Percentiles rank a stretch among this genome's conserved stretches.
These are phyloP conservation scores for Thymallus thymallus DNA, from an alignment of 2,113 vertebrate species.

Conservation along the genomic window DNA sequence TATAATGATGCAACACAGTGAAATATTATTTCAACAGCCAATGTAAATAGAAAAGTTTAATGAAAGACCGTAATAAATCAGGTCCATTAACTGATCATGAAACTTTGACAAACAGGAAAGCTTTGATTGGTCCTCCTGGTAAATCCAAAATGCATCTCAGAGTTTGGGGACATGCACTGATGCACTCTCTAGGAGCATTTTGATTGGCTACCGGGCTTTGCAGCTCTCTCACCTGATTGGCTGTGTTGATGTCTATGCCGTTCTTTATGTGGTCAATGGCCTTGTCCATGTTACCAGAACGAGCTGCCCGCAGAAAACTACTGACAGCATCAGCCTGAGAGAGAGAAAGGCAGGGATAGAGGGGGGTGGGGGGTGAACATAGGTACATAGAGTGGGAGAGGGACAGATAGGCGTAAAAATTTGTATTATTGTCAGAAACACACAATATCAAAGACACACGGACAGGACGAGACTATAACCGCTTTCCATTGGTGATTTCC, in stretches of 20 bases:
- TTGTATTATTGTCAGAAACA: slow-evolving; percentile 45
- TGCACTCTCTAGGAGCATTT: too few relatives aligned
- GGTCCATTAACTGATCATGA: background rate
- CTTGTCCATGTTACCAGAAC: slow-evolving; percentile 97
- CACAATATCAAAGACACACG: background rate
- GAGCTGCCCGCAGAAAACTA: slow-evolving; percentile 94
- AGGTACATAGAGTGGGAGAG: slow-evolving; percentile 23
- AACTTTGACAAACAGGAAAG: background rate
- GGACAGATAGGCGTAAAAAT: slow-evolving; percentile 41
- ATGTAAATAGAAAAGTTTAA: background rate
- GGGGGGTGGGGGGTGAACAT: slow-evolving; percentile 33
- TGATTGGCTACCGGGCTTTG: background rate
- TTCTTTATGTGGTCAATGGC: slow-evolving; percentile 95
- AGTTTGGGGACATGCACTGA: too few relatives aligned
- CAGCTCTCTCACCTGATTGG: slow-evolving; percentile 90
- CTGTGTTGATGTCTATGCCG: slow-evolving; percentile 97
- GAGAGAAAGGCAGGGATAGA: slow-evolving; percentile 25
- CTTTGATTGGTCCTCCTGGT: background rate
- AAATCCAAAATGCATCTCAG: too few relatives aligned
- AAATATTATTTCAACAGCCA: slow-evolving; percentile 1
- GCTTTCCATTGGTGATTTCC: slow-evolving; percentile 48
- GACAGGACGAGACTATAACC: background rate
- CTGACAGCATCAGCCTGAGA: slow-evolving; percentile 90
- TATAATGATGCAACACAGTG: slow-evolving; percentile 1
- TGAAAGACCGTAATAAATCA: background rate